phyloP scores from a whole-genome alignment of 2,888 invertebrate species.

The Nomada flava region DNA sequence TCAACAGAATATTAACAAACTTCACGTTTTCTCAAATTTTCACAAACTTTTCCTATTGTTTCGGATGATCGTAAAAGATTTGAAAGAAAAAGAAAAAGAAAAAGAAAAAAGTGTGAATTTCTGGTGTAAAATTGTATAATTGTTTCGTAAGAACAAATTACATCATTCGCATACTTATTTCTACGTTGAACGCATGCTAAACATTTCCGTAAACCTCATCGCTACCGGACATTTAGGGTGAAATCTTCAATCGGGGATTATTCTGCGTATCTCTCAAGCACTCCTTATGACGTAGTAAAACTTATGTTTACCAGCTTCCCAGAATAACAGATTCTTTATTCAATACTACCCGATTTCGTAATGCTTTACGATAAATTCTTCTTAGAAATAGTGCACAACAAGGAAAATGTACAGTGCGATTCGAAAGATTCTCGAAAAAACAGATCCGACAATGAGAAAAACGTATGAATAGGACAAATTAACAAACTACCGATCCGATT shows the following conservation, averaged over 20 bases:
- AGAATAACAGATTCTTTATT: conserved; percentile 58
- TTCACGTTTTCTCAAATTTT: no score
- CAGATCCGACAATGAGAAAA: not conserved
- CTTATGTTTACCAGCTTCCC: conserved; percentile 26
- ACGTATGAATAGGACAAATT: no score
- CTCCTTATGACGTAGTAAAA: conserved; percentile 6
- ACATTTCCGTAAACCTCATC: conserved; percentile 32
- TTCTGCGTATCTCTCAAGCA: conserved; percentile 25
- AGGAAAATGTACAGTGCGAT: conserved; percentile 37
- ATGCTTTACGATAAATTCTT: conserved; percentile 28
- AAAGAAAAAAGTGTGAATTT: conserved; percentile 10
- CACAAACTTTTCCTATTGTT: not conserved
- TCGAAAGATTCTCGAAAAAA: not conserved
- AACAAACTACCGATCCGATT: conserved; percentile 25
- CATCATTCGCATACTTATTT: conserved; percentile 64
- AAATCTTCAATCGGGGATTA: conserved; percentile 6
- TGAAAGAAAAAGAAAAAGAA: not conserved
- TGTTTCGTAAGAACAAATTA: conserved; percentile 68
- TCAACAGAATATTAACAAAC: no score
- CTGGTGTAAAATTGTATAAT: conserved; percentile 74
- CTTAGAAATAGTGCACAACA: conserved; percentile 3
- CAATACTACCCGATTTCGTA: conserved; percentile 16
- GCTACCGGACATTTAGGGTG: conserved; percentile 19
- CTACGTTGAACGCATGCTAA: conserved; percentile 51
- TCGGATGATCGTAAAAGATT: not conserved